phyloP scores from a whole-genome alignment of 2,113 vertebrate genomes.

The Cebidichthys violaceus region DNA sequence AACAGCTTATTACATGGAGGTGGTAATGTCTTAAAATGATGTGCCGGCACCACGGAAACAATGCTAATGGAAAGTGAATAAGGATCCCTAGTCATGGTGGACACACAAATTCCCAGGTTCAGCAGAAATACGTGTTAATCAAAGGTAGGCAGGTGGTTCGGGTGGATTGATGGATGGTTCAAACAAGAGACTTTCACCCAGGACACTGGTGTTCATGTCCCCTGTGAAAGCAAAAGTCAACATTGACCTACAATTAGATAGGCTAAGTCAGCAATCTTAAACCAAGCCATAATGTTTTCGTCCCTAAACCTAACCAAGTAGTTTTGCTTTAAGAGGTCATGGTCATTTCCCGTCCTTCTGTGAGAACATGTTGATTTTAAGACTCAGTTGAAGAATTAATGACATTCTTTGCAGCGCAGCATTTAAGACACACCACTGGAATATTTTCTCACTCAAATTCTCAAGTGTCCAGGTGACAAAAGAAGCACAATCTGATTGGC shows the following conservation, averaged over 20 bases:
- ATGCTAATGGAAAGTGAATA: neutral
- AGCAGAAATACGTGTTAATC: neutral
- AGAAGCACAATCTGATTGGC: constrained; percentile 61
- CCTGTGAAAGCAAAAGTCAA: too few relatives aligned
- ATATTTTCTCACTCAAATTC: constrained; percentile 28
- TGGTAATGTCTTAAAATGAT: neutral
- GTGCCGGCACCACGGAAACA: too few relatives aligned
- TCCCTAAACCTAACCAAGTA: neutral
- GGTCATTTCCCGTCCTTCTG: neutral
- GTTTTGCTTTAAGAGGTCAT: neutral
- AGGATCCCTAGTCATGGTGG: too few relatives aligned
- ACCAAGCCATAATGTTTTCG: neutral
- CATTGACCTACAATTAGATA: too few relatives aligned
- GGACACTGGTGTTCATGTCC: too few relatives aligned
- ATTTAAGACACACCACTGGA: constrained; percentile 55
- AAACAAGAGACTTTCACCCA: too few relatives aligned
- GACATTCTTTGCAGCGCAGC: constrained; percentile 58
- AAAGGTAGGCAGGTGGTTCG: too few relatives aligned
- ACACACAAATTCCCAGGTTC: too few relatives aligned
- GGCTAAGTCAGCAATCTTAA: neutral
- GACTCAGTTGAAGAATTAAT: neutral
- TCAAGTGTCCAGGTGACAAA: constrained; percentile 20
- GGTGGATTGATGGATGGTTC: too few relatives aligned
- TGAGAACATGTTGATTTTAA: constrained; percentile 5
- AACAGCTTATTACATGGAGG: neutral